Conservation (phyloP, 2,113 vertebrate genomes). For the Emydura subglobosa region DNA sequence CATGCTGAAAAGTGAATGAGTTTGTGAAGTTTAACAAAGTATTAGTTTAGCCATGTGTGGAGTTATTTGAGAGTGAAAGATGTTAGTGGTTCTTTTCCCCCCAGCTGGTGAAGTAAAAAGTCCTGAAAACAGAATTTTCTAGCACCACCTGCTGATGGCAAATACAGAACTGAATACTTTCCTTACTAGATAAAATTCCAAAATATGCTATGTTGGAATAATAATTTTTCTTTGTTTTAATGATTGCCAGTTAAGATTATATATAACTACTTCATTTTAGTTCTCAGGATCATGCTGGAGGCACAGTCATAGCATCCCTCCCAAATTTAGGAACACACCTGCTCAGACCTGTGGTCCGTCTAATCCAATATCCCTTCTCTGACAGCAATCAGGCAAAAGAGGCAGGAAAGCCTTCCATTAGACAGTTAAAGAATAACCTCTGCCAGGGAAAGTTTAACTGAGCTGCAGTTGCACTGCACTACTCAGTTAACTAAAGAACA, state of each 20-base stretch:
- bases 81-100: background rate
- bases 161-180: background rate
- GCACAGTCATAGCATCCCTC: rapidly evolving
- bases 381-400: background rate
- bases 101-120: background rate
- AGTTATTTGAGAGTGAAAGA: background rate
- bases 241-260: background rate
- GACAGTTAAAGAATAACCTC: background rate
- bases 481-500: background rate
- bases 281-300: background rate
- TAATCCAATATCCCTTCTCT: background rate
- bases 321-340: background rate
- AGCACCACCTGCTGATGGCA: background rate
- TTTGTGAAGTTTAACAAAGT: background rate
- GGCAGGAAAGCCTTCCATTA: background rate
- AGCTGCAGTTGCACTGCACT: background rate
- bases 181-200: background rate
- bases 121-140: background rate
- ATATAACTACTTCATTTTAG: background rate
- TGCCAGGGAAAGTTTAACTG: background rate
- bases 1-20: background rate
- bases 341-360: background rate
- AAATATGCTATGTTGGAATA: background rate
- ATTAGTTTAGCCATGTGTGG: background rate
- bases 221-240: background rate